A percentile compares a stretch with the other conserved stretches of the same genome.
phyloP scores from a whole-genome alignment of 2,888 invertebrate genomes.

The Drosophila nigritarsus region DNA sequence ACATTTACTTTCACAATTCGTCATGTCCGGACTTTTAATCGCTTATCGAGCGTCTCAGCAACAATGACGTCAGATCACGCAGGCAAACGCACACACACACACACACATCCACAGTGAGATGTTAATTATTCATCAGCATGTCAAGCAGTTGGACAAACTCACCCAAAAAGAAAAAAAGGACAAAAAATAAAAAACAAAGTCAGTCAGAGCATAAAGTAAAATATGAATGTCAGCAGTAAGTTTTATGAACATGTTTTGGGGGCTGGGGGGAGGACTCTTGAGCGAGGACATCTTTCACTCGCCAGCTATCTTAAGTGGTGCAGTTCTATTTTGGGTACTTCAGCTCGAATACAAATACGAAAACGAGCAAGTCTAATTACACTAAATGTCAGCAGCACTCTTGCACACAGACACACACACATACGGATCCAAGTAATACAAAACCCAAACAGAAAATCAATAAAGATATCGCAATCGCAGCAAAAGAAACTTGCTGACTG shows the following conservation, averaged over 20 bases:
- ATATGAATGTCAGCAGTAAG: slow-evolving; percentile 26
- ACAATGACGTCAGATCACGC: slow-evolving; percentile 60
- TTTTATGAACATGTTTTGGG: slow-evolving; percentile 1
- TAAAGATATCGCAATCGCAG: slow-evolving; percentile 49
- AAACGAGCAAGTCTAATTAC: slow-evolving; percentile 66
- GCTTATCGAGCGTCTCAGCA: slow-evolving; percentile 53
- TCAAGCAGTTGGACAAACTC: slow-evolving; percentile 39
- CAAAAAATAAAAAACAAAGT: slow-evolving; percentile 10
- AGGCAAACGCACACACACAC: not conserved
- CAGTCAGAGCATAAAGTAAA: slow-evolving; percentile 4
- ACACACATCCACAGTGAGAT: slow-evolving; percentile 15
- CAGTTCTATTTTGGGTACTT: slow-evolving; percentile 56
- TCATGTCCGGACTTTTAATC: slow-evolving; percentile 47
- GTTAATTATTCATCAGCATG: slow-evolving; percentile 58
- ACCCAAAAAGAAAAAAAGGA: slow-evolving; percentile 15
- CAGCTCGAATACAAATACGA: slow-evolving; percentile 57
- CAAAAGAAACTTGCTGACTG: slow-evolving; percentile 42
- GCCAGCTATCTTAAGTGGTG: slow-evolving; percentile 21
- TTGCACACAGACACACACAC: slow-evolving; percentile 21
- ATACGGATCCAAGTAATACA: slow-evolving; percentile 47
- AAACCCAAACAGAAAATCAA: slow-evolving; percentile 65
- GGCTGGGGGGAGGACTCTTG: slow-evolving; percentile 1
- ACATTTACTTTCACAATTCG: slow-evolving; percentile 30
- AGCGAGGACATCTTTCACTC: slow-evolving; percentile 24
- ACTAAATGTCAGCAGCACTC: slow-evolving; percentile 51